These are phyloP conservation scores for Gobio gobio DNA, from an alignment of 2,113 vertebrate genomes.

Conservation along the genomic window DNA sequence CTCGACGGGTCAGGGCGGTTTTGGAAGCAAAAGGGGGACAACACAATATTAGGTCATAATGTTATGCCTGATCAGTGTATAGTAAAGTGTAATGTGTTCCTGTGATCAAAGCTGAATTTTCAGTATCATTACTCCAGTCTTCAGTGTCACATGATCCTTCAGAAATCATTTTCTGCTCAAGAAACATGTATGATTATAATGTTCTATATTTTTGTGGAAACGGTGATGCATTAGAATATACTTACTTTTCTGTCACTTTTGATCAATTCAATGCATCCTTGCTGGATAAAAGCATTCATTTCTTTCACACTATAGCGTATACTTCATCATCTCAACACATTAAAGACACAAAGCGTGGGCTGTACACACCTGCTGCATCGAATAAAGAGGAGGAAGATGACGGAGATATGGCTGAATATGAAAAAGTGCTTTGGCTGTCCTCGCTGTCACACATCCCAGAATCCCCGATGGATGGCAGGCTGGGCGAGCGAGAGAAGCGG, in stretches of 20 bases:
- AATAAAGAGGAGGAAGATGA: constrained; percentile 60
- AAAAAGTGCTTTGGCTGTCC: constrained; percentile 74
- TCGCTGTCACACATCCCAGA: constrained; percentile 81
- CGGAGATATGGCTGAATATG: constrained; percentile 77
- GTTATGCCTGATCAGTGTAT: too few species aligned
- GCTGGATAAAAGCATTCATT: neutral
- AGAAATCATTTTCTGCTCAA: neutral
- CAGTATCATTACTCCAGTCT: neutral
- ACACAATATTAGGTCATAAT: too few species aligned
- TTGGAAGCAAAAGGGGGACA: too few species aligned
- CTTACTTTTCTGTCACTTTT: neutral
- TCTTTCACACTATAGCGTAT: too few species aligned
- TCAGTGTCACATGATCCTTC: neutral
- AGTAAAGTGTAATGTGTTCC: neutral
- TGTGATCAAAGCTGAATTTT: neutral
- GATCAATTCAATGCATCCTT: neutral
- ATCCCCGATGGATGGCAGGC: constrained; percentile 77
- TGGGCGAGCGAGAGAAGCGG: constrained; percentile 88
- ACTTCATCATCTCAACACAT: neutral
- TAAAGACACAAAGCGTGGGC: neutral
- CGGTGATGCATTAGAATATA: neutral
- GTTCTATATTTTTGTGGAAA: neutral
- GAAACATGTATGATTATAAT: neutral
- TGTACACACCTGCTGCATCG: constrained; percentile 49
- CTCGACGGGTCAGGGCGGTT: too few species aligned